Conservation (phyloP, 2,797 vertebrate species). For the Eulemur albifrons region DNA sequence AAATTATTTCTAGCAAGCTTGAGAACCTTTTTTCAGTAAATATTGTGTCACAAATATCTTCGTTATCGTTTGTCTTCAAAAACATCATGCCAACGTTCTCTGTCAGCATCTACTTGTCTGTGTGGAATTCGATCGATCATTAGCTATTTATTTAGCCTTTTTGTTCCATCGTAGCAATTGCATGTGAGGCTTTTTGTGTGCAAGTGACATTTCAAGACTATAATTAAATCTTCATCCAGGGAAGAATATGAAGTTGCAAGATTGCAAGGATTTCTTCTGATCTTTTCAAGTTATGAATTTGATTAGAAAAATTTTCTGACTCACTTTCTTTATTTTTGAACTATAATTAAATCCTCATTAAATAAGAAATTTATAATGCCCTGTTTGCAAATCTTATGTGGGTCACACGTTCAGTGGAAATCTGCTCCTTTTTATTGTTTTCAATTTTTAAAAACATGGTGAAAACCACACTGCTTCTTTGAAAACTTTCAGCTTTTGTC, state of each 20-base stretch:
- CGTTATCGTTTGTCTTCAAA: neutral
- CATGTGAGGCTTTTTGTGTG: neutral
- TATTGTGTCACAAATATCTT: neutral
- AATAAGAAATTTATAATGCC: neutral
- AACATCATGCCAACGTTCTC: neutral
- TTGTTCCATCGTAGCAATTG: neutral
- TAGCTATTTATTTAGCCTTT: neutral
- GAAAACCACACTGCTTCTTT: neutral
- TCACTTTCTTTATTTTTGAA: neutral
- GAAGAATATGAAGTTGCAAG: neutral
- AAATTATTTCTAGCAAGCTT: constrained; percentile 22
- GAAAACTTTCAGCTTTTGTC: neutral
- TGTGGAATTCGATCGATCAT: neutral
- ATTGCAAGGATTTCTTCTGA: constrained; percentile 28
- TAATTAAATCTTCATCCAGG: constrained; percentile 57
- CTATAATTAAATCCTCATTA: constrained; percentile 3
- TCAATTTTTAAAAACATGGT: neutral
- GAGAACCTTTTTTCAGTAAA: neutral
- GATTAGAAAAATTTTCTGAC: constrained; percentile 36
- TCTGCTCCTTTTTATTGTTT: neutral
- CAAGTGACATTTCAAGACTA: neutral
- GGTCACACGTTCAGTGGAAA: neutral
- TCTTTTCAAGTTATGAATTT: constrained; percentile 38
- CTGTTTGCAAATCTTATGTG: neutral
- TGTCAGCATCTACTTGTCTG: neutral